Evolutionary conservation across 2,888 invertebrate species (phyloP).

Genomic region (Polylopha cassiicola): DNA sequence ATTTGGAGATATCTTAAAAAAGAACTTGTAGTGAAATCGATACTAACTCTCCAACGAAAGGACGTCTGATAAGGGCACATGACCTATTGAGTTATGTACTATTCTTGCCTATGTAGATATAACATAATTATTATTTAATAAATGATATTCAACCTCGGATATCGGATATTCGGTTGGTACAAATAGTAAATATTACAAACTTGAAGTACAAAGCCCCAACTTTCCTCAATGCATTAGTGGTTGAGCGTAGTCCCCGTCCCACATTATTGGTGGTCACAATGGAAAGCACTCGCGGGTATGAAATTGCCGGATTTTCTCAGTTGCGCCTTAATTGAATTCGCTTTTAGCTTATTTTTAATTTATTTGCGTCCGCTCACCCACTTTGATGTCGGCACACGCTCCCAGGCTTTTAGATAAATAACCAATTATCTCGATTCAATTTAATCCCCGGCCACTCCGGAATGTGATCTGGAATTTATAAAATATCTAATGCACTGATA

Average conservation of each 20-base stretch:
- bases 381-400: constrained; percentile 60
- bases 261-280: constrained; percentile 14
- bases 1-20: too few relatives aligned
- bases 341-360: constrained; percentile 66
- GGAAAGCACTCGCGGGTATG: constrained; percentile 29
- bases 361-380: constrained; percentile 59
- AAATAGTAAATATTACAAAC: constrained; percentile 1
- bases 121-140: too few relatives aligned
- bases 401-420: constrained; percentile 63
- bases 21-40: too few relatives aligned
- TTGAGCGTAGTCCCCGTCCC: not conserved
- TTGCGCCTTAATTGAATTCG: constrained; percentile 66
- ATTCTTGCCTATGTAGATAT: too few relatives aligned
- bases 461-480: constrained; percentile 42
- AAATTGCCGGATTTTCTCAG: constrained; percentile 47
- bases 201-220: constrained; percentile 2
- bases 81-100: too few relatives aligned
- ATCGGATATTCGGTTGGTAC: too few relatives aligned
- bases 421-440: constrained; percentile 65
- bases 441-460: constrained; percentile 43
- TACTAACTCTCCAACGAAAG: too few relatives aligned
- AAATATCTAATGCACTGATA: constrained; percentile 24
- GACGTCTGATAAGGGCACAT: too few relatives aligned
- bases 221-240: constrained; percentile 4
- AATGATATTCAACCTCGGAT: too few relatives aligned